Evolutionary conservation across 2,113 vertebrate species (phyloP), one percentile per base, ranked within the genome.

Genomic region (Bagarius yarrelli): DNA sequence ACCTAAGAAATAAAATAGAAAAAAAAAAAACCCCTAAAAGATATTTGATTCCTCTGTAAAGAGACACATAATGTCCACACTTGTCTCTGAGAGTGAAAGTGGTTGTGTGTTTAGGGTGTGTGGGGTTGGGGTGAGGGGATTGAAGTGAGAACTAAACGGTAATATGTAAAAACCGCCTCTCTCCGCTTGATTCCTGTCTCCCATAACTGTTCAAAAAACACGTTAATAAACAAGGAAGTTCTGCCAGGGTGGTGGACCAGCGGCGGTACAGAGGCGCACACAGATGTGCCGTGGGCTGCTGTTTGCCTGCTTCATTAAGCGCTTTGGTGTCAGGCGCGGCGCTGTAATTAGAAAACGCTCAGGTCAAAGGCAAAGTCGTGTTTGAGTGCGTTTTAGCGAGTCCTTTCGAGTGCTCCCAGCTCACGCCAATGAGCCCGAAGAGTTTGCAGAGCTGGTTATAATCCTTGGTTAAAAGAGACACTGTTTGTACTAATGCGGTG

Each of bases 371-470:
- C 86, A 89, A 13, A 75, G 86, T 4, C 66, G 50, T 83, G 87
- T 89, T 91, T 90, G 88, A 91, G 89, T 88, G 91, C 86, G 89
- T 91, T 92, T 91, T 92, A 92, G 92, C 91, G 90, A 88, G 90
- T 87, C 84, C 83, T 67, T 73, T 76, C 84, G 76, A 88, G 83
- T 87, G 83, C 86, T 78, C 86, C 84, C 89, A 86, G 59, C 59
- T 87, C 89, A 91, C 89, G 89, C 89, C 88, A 91, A 90, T 89
- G 89, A 92, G 87, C 79, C 80, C 12, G 87, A 15, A 50, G 53
- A 88, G 92, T 94, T 94, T 94, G 88, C 92, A 90, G 91, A 94
- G 92, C 92, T 91, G 93, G 85, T 71, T 84, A 83, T 93, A 93
- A 93, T 92, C 92, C 88, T 57, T 18, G 0, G 85, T 91, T 93